Evolutionary conservation across 1,140 invertebrate genomes (phyloP), one percentile per base, ranked within the genome.

Genomic region (Heliconius nattereri): DNA sequence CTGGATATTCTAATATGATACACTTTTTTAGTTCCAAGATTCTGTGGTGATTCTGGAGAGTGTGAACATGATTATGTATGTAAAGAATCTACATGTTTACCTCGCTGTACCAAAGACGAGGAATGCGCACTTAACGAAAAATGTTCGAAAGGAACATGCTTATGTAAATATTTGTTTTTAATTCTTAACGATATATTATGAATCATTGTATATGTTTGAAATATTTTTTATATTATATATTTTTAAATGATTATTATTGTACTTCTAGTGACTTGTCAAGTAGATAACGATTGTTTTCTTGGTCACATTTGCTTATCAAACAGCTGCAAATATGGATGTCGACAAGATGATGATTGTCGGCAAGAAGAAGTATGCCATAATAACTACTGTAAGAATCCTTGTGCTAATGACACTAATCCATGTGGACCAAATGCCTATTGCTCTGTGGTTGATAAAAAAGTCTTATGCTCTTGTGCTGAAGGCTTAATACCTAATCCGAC

Each of bases 51-150:
- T 19, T 96, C 95, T 74, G 95, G 94, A 9, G 97, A 98, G 85
- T 98, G 98, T 90, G 95, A 94, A 73, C 86, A 94, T 35, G 96
- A 96, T 7, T 96, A 96, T 82, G 95, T 95, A 11, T 98, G 98
- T 86, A 95, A 96, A 78, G 96, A 98, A 85, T 97, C 97, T 60
- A 96, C 98, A 84, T 98, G 98, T 87, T 90, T 97, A 66, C 96
- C 97, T 0, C 94, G 95, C 35, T 99, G 98, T 87, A 91, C 91
- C 37, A 92, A 88, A n/a, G 98, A 99, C 90, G 96, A 97, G 82
- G 96, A 98, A 76, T 99, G 98, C 92, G 98, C 98, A n/a, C 95
- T 97, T 73, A 98, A 98, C 88, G 98, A 98, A 91, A 98, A 98
- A 92, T 99, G 98, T 92, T 94, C 98, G 7, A 95, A 95, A 85